These are phyloP conservation scores for Chironex yamaguchii DNA, from an alignment of 30 jellyfish, hydroid and myxozoan genomes.

Conservation along the genomic window DNA sequence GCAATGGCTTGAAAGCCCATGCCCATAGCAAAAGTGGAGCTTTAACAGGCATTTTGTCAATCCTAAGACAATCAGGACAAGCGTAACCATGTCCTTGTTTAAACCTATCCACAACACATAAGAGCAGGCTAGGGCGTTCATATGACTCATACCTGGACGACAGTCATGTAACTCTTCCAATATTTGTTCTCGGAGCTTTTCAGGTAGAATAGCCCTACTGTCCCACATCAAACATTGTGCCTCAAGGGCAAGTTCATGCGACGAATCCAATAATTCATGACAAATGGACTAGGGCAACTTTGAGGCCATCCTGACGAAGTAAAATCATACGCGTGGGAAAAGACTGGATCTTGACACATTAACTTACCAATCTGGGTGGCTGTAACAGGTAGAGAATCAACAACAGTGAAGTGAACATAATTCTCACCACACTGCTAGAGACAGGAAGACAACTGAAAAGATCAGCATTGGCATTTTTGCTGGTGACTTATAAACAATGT, in stretches of 20 bases:
- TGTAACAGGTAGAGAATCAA: background rate
- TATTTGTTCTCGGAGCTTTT: background rate
- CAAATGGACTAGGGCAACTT: background rate
- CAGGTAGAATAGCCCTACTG: background rate
- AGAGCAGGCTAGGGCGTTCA: conserved; percentile 19
- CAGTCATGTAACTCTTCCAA: conserved; percentile 28
- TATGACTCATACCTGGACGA: conserved; percentile 43
- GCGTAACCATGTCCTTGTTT: conserved; percentile 24
- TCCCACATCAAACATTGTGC: background rate
- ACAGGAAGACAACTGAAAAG: conserved; percentile 31
- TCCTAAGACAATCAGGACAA: too few relatives aligned
- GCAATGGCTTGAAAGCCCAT: too few relatives aligned
- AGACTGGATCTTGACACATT: background rate
- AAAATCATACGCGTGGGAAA: background rate
- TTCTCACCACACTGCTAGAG: background rate
- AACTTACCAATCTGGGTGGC: background rate
- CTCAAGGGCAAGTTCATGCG: background rate
- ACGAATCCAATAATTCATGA: background rate
- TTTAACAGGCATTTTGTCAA: too few relatives aligned
- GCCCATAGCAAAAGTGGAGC: too few relatives aligned
- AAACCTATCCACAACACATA: conserved; percentile 49
- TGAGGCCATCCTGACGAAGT: background rate
- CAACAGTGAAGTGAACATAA: too few relatives aligned
- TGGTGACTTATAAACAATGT: background rate
- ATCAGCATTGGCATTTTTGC: conserved; percentile 20